A percentile compares a stretch with the other conserved stretches of the same genome.
These are phyloP conservation scores for Hypotaenidia philippensis DNA, from an alignment of 2,797 vertebrate genomes.

Conservation along the genomic window DNA sequence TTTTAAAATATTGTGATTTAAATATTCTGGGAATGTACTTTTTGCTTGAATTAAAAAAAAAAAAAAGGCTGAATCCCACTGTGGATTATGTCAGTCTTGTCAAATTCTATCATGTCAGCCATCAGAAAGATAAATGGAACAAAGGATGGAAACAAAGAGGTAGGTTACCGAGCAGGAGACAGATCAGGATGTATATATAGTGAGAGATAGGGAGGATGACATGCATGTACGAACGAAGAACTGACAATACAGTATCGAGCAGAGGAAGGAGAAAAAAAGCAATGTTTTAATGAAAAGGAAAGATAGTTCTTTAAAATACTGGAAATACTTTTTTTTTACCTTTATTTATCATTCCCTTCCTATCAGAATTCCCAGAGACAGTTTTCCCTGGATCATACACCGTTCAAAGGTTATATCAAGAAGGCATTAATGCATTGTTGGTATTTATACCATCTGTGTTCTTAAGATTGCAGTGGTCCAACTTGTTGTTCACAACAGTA, in stretches of 20 bases:
- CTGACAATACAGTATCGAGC: not conserved
- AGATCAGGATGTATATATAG: conserved; percentile 25
- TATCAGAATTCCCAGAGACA: not conserved
- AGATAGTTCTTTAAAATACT: not conserved
- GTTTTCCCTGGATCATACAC: not conserved
- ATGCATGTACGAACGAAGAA: conserved; percentile 1
- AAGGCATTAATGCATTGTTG: not conserved
- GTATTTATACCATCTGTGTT: not conserved
- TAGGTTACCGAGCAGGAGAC: conserved; percentile 24
- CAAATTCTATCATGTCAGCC: conserved; percentile 69
- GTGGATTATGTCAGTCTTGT: conserved; percentile 63
- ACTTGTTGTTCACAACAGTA: not conserved
- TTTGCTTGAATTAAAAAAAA: not conserved
- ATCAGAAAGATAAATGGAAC: conserved; percentile 69
- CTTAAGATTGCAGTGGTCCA: not conserved
- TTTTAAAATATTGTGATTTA: conserved; percentile 52
- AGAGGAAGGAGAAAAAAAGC: not conserved
- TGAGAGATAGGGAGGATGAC: not conserved
- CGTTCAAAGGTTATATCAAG: not conserved
- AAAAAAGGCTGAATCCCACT: conserved; percentile 37
- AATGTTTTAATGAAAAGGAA: not conserved
- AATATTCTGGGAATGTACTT: conserved; percentile 45
- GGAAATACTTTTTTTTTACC: not conserved
- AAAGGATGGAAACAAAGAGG: conserved; percentile 56
- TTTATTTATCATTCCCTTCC: not conserved